phyloP scores from a whole-genome alignment of 2,888 invertebrate genomes.

The Koerneria pararmatus region DNA sequence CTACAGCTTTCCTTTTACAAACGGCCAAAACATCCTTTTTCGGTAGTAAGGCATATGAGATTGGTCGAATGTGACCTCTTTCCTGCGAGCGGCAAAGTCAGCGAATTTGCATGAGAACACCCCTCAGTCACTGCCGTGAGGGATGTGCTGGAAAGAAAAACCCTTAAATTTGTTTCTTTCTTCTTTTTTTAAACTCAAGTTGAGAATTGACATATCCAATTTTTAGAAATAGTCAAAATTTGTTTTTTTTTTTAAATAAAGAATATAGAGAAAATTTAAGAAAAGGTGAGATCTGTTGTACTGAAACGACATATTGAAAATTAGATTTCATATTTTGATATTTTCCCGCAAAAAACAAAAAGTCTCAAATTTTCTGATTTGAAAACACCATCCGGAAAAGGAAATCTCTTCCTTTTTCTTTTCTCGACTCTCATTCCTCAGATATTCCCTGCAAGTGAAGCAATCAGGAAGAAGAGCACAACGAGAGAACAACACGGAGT shows the following conservation, averaged over 20 bases:
- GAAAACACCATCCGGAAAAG: constrained; percentile 63
- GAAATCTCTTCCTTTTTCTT: constrained; percentile 78
- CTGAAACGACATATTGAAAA: background rate
- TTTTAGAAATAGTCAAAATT: no score
- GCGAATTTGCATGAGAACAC: constrained; percentile 96
- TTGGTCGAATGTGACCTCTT: constrained; percentile 75
- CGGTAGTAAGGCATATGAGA: constrained; percentile 86
- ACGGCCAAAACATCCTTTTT: constrained; percentile 81
- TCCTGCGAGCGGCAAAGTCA: constrained; percentile 78
- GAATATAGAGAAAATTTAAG: no score
- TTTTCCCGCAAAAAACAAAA: background rate
- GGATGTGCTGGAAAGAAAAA: constrained; percentile 70
- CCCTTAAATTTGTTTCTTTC: no score
- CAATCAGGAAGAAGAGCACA: background rate
- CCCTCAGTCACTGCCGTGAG: constrained; percentile 89
- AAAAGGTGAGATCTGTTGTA: no score
- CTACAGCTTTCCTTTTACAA: no score
- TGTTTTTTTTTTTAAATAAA: no score
- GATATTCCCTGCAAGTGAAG: constrained; percentile 67
- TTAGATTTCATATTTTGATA: background rate
- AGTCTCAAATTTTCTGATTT: constrained; percentile 57
- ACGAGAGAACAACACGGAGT: constrained; percentile 18
- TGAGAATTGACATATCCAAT: no score
- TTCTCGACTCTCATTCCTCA: constrained; percentile 79
- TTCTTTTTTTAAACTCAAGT: no score